Percentiles rank a stretch among this genome's conserved stretches.
Conservation (phyloP, 2,888 invertebrate genomes). For the Onchidella celtica region DNA sequence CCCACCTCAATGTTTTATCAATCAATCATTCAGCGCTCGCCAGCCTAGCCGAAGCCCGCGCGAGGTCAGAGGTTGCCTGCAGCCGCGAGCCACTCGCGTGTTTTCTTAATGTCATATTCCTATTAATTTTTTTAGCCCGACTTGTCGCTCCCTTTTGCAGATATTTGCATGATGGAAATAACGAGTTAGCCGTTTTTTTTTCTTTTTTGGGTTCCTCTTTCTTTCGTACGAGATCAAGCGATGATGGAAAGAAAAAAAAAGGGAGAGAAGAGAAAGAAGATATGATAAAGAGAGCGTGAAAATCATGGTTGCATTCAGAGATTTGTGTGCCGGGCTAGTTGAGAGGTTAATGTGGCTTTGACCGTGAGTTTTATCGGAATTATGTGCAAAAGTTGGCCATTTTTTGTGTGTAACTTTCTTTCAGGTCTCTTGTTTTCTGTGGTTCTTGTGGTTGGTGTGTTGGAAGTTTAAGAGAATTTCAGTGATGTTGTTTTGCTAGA, state of each 20-base stretch:
- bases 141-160: not conserved
- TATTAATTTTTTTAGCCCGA: constrained; percentile 14
- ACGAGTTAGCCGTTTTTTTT: not conserved
- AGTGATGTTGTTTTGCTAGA: no score
- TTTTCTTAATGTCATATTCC: constrained; percentile 30
- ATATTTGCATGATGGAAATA: constrained; percentile 3
- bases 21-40: constrained; percentile 19
- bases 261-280: not conserved
- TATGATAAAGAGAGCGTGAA: not conserved
- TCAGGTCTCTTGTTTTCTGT: no score
- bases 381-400: no score
- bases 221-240: not conserved
- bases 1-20: not conserved
- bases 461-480: no score
- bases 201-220: not conserved
- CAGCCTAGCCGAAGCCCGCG: not conserved
- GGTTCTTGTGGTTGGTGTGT: no score
- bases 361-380: no score
- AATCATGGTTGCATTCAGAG: no score
- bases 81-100: not conserved
- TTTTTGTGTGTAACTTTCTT: no score
- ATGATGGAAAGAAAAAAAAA: not conserved
- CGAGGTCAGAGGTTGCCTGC: not conserved
- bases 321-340: no score
- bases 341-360: no score